These are phyloP conservation scores for Chironomus tepperi DNA, from an alignment of 1,140 invertebrate species.

Conservation along the genomic window DNA sequence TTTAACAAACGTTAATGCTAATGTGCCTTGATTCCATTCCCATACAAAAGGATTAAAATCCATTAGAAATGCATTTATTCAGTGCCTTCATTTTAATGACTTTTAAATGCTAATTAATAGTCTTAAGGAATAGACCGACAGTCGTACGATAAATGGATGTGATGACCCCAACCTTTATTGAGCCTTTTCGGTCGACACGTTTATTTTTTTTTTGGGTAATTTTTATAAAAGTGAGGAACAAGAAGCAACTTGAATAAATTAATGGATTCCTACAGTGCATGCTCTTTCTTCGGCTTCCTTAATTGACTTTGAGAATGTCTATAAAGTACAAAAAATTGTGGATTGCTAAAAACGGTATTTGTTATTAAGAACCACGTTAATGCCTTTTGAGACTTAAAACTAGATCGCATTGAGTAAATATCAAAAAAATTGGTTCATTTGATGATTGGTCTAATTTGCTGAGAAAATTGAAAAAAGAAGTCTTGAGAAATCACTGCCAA, in stretches of 20 bases:
- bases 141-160: neutral
- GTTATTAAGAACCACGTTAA: neutral
- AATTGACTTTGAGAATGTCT: neutral
- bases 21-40: neutral
- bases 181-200: neutral
- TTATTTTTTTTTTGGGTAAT: too few species aligned
- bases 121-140: neutral
- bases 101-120: neutral
- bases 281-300: neutral
- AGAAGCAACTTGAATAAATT: too few species aligned
- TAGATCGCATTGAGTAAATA: neutral
- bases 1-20: neutral
- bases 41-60: neutral
- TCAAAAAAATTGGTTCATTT: too few species aligned
- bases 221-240: too few species aligned
- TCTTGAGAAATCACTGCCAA: too few species aligned
- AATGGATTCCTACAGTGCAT: neutral
- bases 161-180: neutral
- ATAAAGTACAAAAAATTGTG: neutral
- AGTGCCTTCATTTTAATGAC: neutral
- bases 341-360: neutral
- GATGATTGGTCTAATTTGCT: too few species aligned
- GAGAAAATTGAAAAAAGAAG: too few species aligned
- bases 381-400: neutral
- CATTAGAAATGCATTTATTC: neutral